Percentiles rank a stretch among this genome's conserved stretches.
phyloP scores from a whole-genome alignment of 2,113 vertebrate species.

The Callionymus lyra region DNA sequence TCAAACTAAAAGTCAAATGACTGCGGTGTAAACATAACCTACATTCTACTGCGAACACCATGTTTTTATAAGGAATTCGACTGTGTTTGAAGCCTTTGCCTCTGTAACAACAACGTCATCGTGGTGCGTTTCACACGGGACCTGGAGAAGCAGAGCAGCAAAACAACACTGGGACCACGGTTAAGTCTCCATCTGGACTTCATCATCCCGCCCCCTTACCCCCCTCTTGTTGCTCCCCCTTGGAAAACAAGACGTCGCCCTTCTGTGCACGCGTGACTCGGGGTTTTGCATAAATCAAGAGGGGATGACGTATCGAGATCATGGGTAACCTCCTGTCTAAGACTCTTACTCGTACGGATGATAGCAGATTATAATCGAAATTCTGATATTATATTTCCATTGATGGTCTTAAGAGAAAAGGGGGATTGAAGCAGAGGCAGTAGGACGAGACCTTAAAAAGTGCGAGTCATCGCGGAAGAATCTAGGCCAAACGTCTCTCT shows the following conservation, averaged over 20 bases:
- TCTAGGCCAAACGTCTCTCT: conserved; percentile 30
- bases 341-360: conserved; percentile 42
- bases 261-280: conserved; percentile 33
- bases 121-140: too few species aligned
- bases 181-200: conserved; percentile 49
- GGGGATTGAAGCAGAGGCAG: conserved; percentile 8
- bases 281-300: conserved; percentile 46
- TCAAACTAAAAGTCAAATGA: too few species aligned
- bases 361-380: conserved; percentile 6
- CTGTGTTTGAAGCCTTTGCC: too few species aligned
- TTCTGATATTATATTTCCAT: conserved; percentile 18
- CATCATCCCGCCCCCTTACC: conserved; percentile 21
- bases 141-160: too few species aligned
- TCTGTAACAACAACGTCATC: neutral
- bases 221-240: conserved; percentile 13
- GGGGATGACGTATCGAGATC: conserved; percentile 31
- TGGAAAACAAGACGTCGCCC: conserved; percentile 16
- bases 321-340: conserved; percentile 27
- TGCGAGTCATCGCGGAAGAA: conserved; percentile 11
- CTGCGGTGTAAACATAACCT: too few species aligned
- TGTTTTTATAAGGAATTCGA: too few species aligned
- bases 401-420: conserved; percentile 18
- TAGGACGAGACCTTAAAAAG: neutral
- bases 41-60: too few species aligned
- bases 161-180: conserved; percentile 25